Evolutionary conservation across 2,113 vertebrate species (phyloP), one percentile per base, ranked within the genome.

Genomic region (Oryzias woworae): DNA sequence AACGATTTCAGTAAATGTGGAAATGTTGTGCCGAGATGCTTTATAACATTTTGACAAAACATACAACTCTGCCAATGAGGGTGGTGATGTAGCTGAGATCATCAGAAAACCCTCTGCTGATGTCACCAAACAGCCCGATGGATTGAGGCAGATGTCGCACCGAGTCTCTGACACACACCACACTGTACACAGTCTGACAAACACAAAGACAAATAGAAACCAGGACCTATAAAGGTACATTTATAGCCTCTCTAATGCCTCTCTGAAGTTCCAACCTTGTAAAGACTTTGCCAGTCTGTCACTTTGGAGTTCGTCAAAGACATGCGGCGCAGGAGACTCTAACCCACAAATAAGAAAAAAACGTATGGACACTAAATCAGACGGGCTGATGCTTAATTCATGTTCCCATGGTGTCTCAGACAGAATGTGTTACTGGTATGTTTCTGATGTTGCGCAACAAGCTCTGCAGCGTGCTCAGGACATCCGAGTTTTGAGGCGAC

Each of bases 301-400:
- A 96, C 92, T 90, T 94, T 98, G 58, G 94, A 96, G 77, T 94
- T 88, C 51, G 93, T 95, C 56, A 96, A 89, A 56, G 92, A 92
- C 97, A 98, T 98, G 67, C 93, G 94, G 47, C 89, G 95, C 55
- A 99, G 89, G 79, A 98, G 92, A 69, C 91, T 92, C 94, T 96
- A 72, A 18, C 62, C 72, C 36, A 68, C 36, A 81, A 22, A 71
- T 14, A 62, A n/a, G 60, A 12, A 65, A 18, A 20, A 64, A 36
- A 67, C 20, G 49, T n/a, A 55, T 42, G n/a, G 17, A 36, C 3
- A 66, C 26, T 20, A 4, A 14, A 50, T 66, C 17, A 16, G 41
- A n/a, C n/a, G 5, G 28, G 53, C 43, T 46, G 13, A 28, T 14
- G 60, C 20, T 4, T 15, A 20, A 51, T 51, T 23, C 36, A 16